Evolutionary conservation across 2,113 vertebrate species (phyloP), one percentile per base, ranked within the genome.

Genomic region (Marcusenius ussheri): DNA sequence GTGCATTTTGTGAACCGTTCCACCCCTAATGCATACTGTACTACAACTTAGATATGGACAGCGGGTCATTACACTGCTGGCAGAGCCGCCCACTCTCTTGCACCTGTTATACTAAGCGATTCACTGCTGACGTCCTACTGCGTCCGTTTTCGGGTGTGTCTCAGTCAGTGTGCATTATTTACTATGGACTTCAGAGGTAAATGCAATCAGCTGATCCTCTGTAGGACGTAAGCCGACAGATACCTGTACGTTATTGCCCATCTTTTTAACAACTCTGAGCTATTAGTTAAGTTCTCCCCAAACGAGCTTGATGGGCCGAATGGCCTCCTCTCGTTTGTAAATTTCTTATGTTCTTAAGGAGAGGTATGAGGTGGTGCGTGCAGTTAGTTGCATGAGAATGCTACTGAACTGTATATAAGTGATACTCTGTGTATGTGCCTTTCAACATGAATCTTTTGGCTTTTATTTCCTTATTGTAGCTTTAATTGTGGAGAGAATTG

Each of bases 401-500:
- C 9, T 70, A 31, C 27, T 70, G 27, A 80, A 39, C 74, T 80
- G 6, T 39, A 17, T 77, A 80, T 7, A 42, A 7, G 13, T 19
- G 17, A 17, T 3, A 42, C 0, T 80, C 35, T 84, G 83, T 84
- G 5, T 84, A 19, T 47, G 39, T 84, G 45, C 17, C 42, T 84
- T 45, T 47, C 8, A 84, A 84, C 10, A 19, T 47, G 9, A 47
- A 47, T 84, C 0, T 84, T 84, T 47, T 46, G 42, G 7, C 2
- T 46, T 45, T 19, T 47, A 11, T 45, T 42, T 17, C 15, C 74
- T 90, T 91, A 91, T 45, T 96, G 84, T 93, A 99, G 98, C 95
- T 99, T 99, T 95, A 99, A 99, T 94, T 99, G 98, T 90, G 98
- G 98, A 91, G 98, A 99, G 95, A 99, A 99, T 93, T 99, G 98